Percentiles rank a stretch among this genome's conserved stretches.
These are phyloP conservation scores for Priapulus caudatus DNA, from an alignment of 2,888 invertebrate genomes.

Conservation along the genomic window DNA sequence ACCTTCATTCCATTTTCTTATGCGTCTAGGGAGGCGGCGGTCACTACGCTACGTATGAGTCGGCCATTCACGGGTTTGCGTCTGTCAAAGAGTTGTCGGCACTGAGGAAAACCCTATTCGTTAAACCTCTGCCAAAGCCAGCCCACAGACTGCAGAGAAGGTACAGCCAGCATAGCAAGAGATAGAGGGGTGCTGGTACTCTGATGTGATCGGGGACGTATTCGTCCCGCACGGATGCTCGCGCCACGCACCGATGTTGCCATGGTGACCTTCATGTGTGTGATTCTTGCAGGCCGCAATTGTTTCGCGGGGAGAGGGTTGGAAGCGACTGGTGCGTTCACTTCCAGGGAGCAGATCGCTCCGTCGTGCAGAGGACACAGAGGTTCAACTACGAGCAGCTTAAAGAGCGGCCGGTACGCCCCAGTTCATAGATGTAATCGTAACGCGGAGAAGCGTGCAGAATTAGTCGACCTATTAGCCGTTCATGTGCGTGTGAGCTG, in stretches of 20 bases:
- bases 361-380: conserved; percentile 70
- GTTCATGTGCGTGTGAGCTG: conserved; percentile 25
- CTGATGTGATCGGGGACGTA: no score
- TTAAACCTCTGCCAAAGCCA: conserved; percentile 39
- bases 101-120: conserved; percentile 55
- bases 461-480: conserved; percentile 8
- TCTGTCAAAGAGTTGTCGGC: conserved; percentile 50
- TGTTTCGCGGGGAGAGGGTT: conserved; percentile 2
- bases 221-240: no score
- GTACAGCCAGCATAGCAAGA: conserved; percentile 20
- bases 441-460: neutral
- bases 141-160: conserved; percentile 25
- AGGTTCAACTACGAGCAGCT: conserved; percentile 54
- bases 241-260: no score
- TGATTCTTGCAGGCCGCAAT: no score
- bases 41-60: conserved; percentile 72
- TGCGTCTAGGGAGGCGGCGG: conserved; percentile 40
- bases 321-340: conserved; percentile 52
- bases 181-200: no score
- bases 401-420: conserved; percentile 52
- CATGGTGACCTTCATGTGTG: no score
- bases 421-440: conserved; percentile 6
- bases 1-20: no score
- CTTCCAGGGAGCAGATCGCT: conserved; percentile 69
- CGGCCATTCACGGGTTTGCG: conserved; percentile 63